Conservation (phyloP, 1,140 invertebrate species). For the Panagrolaimus sp. region DNA sequence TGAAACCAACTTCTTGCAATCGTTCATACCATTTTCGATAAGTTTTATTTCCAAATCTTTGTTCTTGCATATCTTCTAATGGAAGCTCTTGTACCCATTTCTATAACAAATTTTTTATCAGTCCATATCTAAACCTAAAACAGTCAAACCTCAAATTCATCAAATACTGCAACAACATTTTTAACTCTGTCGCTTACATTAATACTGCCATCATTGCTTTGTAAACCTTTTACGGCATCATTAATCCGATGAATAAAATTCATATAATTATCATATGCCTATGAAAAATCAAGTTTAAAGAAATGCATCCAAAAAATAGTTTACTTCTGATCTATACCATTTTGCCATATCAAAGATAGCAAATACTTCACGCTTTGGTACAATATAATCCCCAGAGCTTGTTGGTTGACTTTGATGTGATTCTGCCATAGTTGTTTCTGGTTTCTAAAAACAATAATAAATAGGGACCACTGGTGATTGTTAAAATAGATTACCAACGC, state of each 20-base stretch:
- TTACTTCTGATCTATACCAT: conserved; percentile 47
- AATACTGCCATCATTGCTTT: conserved; percentile 37
- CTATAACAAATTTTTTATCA: conserved; percentile 32
- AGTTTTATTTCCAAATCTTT: conserved; percentile 68
- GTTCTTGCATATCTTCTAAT: conserved; percentile 48
- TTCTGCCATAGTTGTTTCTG: too few species aligned
- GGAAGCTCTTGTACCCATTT: conserved; percentile 47
- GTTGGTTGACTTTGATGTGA: too few species aligned
- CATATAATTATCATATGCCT: conserved; percentile 52
- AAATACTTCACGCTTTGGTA: conserved; percentile 44
- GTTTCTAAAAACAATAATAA: too few species aligned
- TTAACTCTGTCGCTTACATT: conserved; percentile 20
- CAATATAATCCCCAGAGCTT: conserved; percentile 23
- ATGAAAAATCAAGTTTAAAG: conserved; percentile 18
- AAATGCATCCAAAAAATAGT: conserved; percentile 12
- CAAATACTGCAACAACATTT: conserved; percentile 21
- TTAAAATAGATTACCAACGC: too few species aligned
- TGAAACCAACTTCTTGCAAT: conserved; percentile 68
- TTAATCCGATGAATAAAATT: conserved; percentile 45
- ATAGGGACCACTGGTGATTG: too few species aligned
- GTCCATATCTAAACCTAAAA: not conserved
- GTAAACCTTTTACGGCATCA: conserved; percentile 33
- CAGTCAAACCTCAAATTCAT: conserved; percentile 35
- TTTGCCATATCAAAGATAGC: conserved; percentile 49
- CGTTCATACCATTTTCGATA: conserved; percentile 77